Percentiles rank a stretch among this genome's conserved stretches.
Evolutionary conservation across 2,888 invertebrate species (phyloP).

Genomic region (Gari tellinella): DNA sequence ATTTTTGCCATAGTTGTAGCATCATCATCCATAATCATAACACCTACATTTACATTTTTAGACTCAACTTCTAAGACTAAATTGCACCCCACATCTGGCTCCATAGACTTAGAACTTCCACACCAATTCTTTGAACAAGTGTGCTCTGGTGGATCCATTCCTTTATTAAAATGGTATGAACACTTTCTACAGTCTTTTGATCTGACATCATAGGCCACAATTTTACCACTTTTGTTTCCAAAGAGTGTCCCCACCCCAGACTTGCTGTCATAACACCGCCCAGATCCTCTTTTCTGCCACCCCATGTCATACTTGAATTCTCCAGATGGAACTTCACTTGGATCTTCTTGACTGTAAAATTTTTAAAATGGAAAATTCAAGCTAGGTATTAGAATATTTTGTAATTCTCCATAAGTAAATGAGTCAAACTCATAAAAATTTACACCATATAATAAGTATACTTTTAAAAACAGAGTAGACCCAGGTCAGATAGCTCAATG

Average conservation of each 20-base stretch:
- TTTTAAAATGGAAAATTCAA: no score
- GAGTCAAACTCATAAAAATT: no score
- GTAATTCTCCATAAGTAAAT: no score
- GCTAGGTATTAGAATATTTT: no score
- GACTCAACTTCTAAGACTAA: conserved; percentile 16
- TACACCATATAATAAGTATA: no score
- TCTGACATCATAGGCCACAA: conserved; percentile 7
- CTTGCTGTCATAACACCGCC: conserved; percentile 20
- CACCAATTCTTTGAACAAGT: conserved; percentile 22
- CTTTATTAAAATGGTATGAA: background rate
- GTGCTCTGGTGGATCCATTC: background rate
- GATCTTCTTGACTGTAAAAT: no score
- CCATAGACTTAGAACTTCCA: conserved; percentile 38
- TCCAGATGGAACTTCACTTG: background rate
- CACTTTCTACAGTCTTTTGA: conserved; percentile 25
- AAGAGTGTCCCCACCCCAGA: conserved; percentile 31
- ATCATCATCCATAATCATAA: conserved; percentile 37
- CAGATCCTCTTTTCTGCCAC: conserved; percentile 34
- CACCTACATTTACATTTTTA: conserved; percentile 14
- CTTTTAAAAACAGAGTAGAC: no score
- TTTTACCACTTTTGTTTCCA: conserved; percentile 24
- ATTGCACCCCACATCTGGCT: conserved; percentile 25
- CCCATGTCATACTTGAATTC: conserved; percentile 32
- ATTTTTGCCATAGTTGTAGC: conserved; percentile 30
- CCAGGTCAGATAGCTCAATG: no score